Conservation (phyloP, 2,888 invertebrate species). For the Anthophora plumipes region DNA sequence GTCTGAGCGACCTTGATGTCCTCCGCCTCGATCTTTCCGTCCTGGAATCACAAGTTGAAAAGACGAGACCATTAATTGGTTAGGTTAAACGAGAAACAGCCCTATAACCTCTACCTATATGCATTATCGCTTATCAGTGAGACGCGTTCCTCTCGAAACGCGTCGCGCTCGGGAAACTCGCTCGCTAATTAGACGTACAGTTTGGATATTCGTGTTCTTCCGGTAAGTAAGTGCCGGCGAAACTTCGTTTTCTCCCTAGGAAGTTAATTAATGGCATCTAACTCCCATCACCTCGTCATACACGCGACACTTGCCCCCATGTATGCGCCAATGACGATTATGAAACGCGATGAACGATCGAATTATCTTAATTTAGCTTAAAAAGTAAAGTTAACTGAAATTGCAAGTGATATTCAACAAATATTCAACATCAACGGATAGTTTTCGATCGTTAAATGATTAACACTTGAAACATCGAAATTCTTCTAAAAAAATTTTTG, state of each 20-base stretch:
- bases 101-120: conserved; percentile 42
- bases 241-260: conserved; percentile 71
- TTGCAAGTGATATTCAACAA: not conserved
- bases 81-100: conserved; percentile 41
- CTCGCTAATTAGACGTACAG: conserved; percentile 74
- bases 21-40: conserved; percentile 48
- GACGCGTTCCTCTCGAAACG: conserved; percentile 43
- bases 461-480: not conserved
- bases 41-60: conserved; percentile 42
- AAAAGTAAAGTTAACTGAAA: too few relatives aligned
- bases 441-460: not conserved
- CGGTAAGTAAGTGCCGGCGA: conserved; percentile 67
- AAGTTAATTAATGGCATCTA: conserved; percentile 70
- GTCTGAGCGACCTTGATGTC: conserved; percentile 85
- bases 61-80: conserved; percentile 55
- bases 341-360: not conserved
- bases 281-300: conserved; percentile 7
- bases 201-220: conserved; percentile 74
- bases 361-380: not conserved
- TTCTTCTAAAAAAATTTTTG: not conserved
- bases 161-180: conserved; percentile 68
- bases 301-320: conserved; percentile 21
- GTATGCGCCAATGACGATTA: conserved; percentile 21
- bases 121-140: conserved; percentile 67
- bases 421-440: not conserved